Percentiles rank a stretch among this genome's conserved stretches.
These are phyloP conservation scores for Colinus virginianus DNA, from an alignment of 2,113 vertebrate species.

Conservation along the genomic window DNA sequence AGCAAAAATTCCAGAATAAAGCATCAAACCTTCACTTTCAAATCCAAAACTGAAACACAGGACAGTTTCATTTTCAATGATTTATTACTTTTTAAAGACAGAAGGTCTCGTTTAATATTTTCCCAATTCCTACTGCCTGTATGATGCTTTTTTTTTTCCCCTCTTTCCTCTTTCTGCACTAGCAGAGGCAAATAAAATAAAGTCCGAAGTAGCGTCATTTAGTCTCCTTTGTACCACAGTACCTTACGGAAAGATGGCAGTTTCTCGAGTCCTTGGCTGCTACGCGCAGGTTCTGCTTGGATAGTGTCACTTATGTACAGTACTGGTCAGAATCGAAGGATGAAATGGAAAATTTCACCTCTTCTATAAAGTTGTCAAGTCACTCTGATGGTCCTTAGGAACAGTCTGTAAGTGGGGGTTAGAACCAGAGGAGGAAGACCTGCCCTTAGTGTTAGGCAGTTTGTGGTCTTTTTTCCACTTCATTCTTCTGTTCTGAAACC, in stretches of 20 bases:
- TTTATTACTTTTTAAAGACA: conserved; percentile 74
- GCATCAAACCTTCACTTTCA: conserved; percentile 74
- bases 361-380: conserved; percentile 95
- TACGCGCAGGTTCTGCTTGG: conserved; percentile 89
- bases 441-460: conserved; percentile 98
- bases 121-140: conserved; percentile 66
- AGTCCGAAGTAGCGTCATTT: conserved; percentile 72
- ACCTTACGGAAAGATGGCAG: conserved; percentile 81
- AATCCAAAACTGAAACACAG: conserved; percentile 77
- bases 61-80: conserved; percentile 78
- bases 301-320: conserved; percentile 84
- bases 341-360: conserved; percentile 73
- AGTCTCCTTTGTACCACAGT: conserved; percentile 78
- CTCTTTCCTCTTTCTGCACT: conserved; percentile 47
- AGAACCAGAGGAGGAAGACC: conserved; percentile 87
- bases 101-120: conserved; percentile 76
- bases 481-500: conserved; percentile 99
- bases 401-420: conserved; percentile 90
- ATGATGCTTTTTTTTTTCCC: neutral
- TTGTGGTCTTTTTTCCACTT: conserved; percentile 99
- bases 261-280: conserved; percentile 77
- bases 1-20: conserved; percentile 67
- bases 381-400: conserved; percentile 95
- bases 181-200: conserved; percentile 73
- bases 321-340: conserved; percentile 76